A percentile compares a stretch with the other conserved stretches of the same genome.
phyloP scores from a whole-genome alignment of 2,113 vertebrate genomes.

The Oceanodroma tethys region DNA sequence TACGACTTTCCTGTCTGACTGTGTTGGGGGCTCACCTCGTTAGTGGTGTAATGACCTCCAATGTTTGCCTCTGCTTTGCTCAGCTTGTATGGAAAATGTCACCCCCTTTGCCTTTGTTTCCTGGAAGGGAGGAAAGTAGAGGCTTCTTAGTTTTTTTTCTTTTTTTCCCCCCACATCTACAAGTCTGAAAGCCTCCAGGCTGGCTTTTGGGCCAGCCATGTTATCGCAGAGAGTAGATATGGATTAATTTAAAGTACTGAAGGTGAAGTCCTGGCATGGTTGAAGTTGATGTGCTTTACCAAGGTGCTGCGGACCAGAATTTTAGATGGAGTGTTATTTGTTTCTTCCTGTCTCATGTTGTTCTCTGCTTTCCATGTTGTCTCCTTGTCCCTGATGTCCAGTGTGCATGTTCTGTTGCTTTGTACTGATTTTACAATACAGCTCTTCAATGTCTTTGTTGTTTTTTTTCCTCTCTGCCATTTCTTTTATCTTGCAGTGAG shows the following conservation, averaged over 20 bases:
- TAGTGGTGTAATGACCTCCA: neutral
- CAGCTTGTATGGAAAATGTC: neutral
- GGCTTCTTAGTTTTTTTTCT: neutral
- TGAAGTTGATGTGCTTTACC: neutral
- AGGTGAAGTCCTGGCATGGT: neutral
- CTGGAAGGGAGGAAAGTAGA: neutral
- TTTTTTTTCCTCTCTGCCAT: neutral
- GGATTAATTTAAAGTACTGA: neutral
- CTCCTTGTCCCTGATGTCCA: neutral
- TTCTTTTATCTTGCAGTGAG: neutral
- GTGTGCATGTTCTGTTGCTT: neutral
- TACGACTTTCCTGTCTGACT: constrained; percentile 78
- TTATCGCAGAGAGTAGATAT: neutral
- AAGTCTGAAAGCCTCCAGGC: neutral
- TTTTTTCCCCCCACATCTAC: accelerated
- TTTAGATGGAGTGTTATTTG: neutral
- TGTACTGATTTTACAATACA: neutral
- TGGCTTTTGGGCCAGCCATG: neutral
- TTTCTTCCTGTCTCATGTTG: neutral
- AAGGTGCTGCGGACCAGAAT: neutral
- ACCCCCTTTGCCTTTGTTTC: neutral
- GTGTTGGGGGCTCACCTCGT: constrained; percentile 49
- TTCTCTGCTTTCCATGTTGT: neutral
- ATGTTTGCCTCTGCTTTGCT: neutral
- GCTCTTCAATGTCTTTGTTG: neutral